Percentiles rank a stretch among this genome's conserved stretches.
phyloP scores from a whole-genome alignment of 2,797 vertebrate species.

The Muscicapa comitata region DNA sequence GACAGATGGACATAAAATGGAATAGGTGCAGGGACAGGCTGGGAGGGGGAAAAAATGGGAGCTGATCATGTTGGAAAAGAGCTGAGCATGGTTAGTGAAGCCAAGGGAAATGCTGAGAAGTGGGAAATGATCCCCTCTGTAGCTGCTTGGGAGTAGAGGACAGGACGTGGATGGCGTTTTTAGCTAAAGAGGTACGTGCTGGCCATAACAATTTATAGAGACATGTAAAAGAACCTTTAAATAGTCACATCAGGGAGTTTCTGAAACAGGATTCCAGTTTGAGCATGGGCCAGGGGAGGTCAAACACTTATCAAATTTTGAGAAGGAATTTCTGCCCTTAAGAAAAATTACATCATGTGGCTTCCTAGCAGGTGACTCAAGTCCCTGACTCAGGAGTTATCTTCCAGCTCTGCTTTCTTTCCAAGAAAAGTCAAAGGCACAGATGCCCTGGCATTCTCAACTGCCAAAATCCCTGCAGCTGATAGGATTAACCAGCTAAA shows the following conservation, averaged over 20 bases:
- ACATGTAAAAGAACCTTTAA: not conserved
- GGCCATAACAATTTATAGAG: not conserved
- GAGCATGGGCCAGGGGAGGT: not conserved
- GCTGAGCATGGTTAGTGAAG: not conserved
- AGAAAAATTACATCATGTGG: not conserved
- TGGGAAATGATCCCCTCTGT: fast-evolving
- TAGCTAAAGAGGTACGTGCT: not conserved
- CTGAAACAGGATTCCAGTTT: not conserved
- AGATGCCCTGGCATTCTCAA: constrained; percentile 9
- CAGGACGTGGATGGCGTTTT: not conserved
- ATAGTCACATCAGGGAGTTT: not conserved
- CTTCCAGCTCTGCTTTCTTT: constrained; percentile 27
- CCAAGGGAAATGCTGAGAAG: not conserved
- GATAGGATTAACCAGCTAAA: constrained; percentile 32
- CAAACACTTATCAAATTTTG: not conserved
- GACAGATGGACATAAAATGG: not conserved
- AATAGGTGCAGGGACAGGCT: not conserved
- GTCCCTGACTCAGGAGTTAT: not conserved
- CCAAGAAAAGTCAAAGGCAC: constrained; percentile 30
- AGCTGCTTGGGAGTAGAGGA: not conserved
- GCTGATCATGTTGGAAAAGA: not conserved
- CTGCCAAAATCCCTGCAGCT: constrained; percentile 14
- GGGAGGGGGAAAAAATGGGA: not conserved
- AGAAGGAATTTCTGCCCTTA: not conserved
- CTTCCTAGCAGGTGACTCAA: constrained; percentile 14